These are phyloP conservation scores for Acanthurus lineatus DNA, from an alignment of 2,797 vertebrate species.

Conservation along the genomic window DNA sequence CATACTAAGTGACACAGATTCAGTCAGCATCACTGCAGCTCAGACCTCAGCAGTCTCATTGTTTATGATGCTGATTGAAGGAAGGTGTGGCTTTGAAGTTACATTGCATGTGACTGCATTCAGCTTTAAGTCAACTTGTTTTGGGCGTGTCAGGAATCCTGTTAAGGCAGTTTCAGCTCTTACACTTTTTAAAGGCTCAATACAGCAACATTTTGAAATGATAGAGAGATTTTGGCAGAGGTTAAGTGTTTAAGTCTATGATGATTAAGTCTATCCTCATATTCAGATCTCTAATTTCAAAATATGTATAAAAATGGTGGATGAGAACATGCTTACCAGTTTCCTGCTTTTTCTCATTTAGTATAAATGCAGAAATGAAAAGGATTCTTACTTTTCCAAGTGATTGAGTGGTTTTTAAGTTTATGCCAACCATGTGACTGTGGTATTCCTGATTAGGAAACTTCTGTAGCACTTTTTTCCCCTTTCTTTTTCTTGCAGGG, in stretches of 20 bases:
- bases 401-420: neutral
- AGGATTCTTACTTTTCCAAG: neutral
- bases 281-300: neutral
- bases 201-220: neutral
- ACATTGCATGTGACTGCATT: neutral
- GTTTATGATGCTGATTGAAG: neutral
- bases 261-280: neutral
- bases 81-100: neutral
- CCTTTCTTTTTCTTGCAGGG: no score
- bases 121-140: neutral
- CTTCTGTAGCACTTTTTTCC: neutral
- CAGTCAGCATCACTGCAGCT: neutral
- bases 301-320: no score
- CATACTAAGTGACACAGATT: neutral
- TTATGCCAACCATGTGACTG: no score
- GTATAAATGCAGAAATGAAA: neutral
- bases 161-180: neutral
- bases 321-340: neutral
- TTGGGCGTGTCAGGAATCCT: constrained; percentile 26
- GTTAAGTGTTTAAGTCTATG: neutral
- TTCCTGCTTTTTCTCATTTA: neutral
- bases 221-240: neutral
- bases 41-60: neutral
- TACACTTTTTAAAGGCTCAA: neutral
- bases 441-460: neutral